Evolutionary conservation across 2,113 vertebrate genomes (phyloP), one percentile per base, ranked within the genome.

Genomic region (Oplegnathus fasciatus): DNA sequence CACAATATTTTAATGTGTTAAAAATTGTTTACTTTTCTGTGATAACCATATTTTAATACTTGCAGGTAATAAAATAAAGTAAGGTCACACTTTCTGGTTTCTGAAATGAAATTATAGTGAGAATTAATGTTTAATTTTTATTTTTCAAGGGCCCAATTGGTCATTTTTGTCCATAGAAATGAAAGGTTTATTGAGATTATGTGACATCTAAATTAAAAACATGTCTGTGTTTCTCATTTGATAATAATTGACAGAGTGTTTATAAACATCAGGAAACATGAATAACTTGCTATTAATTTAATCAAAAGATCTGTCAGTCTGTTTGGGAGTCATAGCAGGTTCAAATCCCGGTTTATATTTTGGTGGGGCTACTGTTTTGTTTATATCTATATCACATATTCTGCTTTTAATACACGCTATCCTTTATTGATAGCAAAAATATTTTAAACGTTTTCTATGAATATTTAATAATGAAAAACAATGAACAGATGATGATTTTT

Each of bases 171-270:
- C 15, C 37, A 9, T 24, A 26, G 20, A 37, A 40, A 67, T 40
- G 15, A 28, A 28, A 46, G 9, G 34, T 50, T 34, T 65, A 46
- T 54, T 44, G 14, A 32, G 7, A 75, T 78, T 15, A 44, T 57
- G 26, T 83, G 32, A 75, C 34, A 22, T 72, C 1, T 48, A 37
- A 73, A 86, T 83, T 22, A 14, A 76, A 75, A 77, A 61, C 6
- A 20, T 69, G 14, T 75, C 18, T 71, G 9, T 77, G 37, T 17
- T 67, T 54, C 26, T 67, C 17, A 54, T 46, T 32, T 73, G 42
- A 73, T 71, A n/a, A 34, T 81, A 28, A 83, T n/a, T 55, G n/a
- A 58, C 26, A 30, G 15, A 28, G 20, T 57, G 30, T 58, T 83
- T 75, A 48, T 24, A 57, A 70, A 13, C 7, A 68, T 6, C 2